A percentile compares a stretch with the other conserved stretches of the same genome.
phyloP scores from a whole-genome alignment of 2,888 invertebrate species.

The Protodeltote pygarga region DNA sequence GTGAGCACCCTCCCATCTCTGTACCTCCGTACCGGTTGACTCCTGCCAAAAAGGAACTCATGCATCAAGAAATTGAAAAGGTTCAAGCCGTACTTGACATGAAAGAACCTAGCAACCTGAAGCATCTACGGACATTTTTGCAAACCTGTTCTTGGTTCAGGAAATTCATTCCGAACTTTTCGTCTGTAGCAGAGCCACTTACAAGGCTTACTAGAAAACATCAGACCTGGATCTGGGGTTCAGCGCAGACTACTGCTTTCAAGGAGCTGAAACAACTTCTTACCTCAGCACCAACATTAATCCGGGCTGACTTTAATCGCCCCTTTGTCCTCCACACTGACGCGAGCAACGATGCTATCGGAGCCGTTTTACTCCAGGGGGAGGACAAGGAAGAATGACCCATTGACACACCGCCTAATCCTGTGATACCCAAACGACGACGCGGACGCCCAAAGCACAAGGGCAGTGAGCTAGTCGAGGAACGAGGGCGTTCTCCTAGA shows the following conservation, averaged over 20 bases:
- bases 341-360: neutral
- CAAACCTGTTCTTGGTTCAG: slow-evolving; percentile 59
- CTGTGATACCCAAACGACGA: too few relatives aligned
- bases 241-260: slow-evolving; percentile 33
- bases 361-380: slow-evolving; percentile 16
- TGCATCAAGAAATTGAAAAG: slow-evolving; percentile 14
- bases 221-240: neutral
- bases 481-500: too few relatives aligned
- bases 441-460: too few relatives aligned
- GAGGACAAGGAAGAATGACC: slow-evolving; percentile 23
- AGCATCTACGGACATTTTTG: slow-evolving; percentile 39
- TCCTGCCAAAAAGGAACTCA: neutral
- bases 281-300: slow-evolving; percentile 41
- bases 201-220: too few relatives aligned
- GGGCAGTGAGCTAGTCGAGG: too few relatives aligned
- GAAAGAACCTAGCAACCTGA: slow-evolving; percentile 26
- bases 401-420: too few relatives aligned
- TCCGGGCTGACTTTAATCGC: slow-evolving; percentile 46
- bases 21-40: neutral
- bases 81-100: slow-evolving; percentile 29
- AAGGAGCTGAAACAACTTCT: slow-evolving; percentile 33
- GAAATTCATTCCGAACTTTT: slow-evolving; percentile 47
- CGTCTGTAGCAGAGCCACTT: slow-evolving; percentile 48
- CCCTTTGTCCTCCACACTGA: too few relatives aligned
- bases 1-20: neutral